A percentile compares a stretch with the other conserved stretches of the same genome.
Evolutionary conservation across 2,888 invertebrate genomes (phyloP).

Genomic region (Synanthedon vespiformis): DNA sequence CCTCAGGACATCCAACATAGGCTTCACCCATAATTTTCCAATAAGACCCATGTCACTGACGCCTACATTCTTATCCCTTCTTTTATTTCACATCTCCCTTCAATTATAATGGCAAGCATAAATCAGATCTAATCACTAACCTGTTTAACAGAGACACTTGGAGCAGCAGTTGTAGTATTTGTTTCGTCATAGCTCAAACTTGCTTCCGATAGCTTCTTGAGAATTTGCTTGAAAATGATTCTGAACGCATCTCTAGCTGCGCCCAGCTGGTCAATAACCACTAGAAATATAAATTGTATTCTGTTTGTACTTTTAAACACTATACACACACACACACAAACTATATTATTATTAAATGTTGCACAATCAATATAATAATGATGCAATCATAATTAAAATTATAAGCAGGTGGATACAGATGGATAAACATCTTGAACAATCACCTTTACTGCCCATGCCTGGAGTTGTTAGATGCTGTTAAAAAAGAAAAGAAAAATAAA

Average conservation of each 20-base stretch:
- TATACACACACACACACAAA: too few species aligned
- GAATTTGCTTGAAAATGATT: constrained; percentile 53
- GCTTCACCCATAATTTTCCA: too few species aligned
- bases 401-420: too few species aligned
- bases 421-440: too few species aligned
- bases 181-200: constrained; percentile 51
- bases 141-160: constrained; percentile 61
- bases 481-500: too few species aligned
- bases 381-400: constrained; percentile 1
- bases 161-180: constrained; percentile 48
- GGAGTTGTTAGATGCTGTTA: too few species aligned
- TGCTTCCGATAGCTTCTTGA: constrained; percentile 61
- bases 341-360: neutral
- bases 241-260: constrained; percentile 69
- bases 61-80: neutral
- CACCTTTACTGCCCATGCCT: too few species aligned
- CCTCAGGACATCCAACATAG: too few species aligned
- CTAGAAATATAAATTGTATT: neutral
- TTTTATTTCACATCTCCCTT: neutral
- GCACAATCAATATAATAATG: constrained; percentile 22
- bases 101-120: constrained; percentile 1
- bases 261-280: constrained; percentile 72
- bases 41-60: too few species aligned
- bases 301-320: too few species aligned
- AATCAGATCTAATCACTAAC: constrained; percentile 18